phyloP scores from a whole-genome alignment of 2,113 vertebrate genomes.

The Equus quagga region DNA sequence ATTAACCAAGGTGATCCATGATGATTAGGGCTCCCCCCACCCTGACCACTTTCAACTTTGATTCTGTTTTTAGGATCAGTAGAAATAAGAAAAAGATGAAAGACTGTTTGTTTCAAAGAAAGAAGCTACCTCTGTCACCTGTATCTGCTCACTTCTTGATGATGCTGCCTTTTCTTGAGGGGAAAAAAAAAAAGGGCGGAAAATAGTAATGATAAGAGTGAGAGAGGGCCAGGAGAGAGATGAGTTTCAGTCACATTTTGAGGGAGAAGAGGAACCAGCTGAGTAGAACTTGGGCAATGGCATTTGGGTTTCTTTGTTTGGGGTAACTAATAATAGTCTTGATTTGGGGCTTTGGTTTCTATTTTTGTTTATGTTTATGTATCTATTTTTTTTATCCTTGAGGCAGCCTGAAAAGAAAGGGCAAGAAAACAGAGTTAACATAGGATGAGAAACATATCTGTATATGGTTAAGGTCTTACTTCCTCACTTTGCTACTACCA shows the following conservation, averaged over 20 bases:
- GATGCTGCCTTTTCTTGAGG: neutral
- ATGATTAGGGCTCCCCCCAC: neutral
- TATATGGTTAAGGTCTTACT: conserved; percentile 49
- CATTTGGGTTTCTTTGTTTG: neutral
- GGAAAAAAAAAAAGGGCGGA: neutral
- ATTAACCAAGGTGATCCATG: neutral
- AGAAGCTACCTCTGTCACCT: neutral
- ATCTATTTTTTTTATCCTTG: neutral
- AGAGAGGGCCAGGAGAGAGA: neutral
- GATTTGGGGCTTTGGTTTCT: neutral
- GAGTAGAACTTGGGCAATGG: neutral
- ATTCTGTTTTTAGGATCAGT: conserved; percentile 1
- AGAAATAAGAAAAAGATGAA: neutral
- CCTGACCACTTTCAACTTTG: neutral
- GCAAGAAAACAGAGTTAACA: neutral
- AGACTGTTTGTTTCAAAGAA: neutral
- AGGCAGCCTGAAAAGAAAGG: conserved; percentile 33
- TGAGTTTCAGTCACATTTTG: neutral
- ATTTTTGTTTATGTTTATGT: neutral
- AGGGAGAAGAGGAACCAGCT: neutral
- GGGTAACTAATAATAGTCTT: neutral
- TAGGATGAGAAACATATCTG: neutral
- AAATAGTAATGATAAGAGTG: neutral
- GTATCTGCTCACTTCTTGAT: neutral
- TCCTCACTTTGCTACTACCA: neutral